Conservation (phyloP, 2,888 invertebrate species). For the Deilephila porcellus region DNA sequence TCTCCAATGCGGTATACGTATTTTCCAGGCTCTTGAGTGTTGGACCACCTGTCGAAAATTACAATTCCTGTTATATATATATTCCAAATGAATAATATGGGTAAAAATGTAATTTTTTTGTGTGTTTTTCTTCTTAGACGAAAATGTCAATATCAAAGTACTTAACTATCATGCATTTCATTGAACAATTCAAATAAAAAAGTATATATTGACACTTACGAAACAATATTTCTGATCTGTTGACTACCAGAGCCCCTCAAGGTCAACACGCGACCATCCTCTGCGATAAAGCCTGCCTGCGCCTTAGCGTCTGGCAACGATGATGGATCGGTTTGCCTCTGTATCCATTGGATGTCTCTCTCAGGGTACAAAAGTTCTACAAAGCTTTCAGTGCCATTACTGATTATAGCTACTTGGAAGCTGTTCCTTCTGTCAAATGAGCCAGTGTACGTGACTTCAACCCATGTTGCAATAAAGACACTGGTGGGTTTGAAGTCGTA, state of each 20-base stretch:
- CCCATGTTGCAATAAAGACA: slow-evolving; percentile 96
- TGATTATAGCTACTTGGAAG: slow-evolving; percentile 89
- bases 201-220: slow-evolving; percentile 78
- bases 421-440: slow-evolving; percentile 91
- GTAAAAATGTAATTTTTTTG: no score
- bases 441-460: slow-evolving; percentile 91
- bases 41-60: slow-evolving; percentile 89
- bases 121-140: not conserved
- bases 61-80: not conserved
- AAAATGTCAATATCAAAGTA: not conserved
- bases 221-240: slow-evolving; percentile 91
- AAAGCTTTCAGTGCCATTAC: slow-evolving; percentile 92
- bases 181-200: not conserved
- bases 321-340: slow-evolving; percentile 90
- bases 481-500: slow-evolving; percentile 90
- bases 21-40: slow-evolving; percentile 92
- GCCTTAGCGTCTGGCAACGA: slow-evolving; percentile 94
- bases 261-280: slow-evolving; percentile 90
- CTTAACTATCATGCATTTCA: not conserved
- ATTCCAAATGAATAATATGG: not conserved
- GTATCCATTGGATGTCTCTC: slow-evolving; percentile 96
- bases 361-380: slow-evolving; percentile 95
- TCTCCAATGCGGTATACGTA: slow-evolving; percentile 95
- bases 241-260: slow-evolving; percentile 96
- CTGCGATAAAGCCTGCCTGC: slow-evolving; percentile 95